These are phyloP conservation scores for Tenthredo distinguenda DNA, from an alignment of 2,888 invertebrate species.

Conservation along the genomic window DNA sequence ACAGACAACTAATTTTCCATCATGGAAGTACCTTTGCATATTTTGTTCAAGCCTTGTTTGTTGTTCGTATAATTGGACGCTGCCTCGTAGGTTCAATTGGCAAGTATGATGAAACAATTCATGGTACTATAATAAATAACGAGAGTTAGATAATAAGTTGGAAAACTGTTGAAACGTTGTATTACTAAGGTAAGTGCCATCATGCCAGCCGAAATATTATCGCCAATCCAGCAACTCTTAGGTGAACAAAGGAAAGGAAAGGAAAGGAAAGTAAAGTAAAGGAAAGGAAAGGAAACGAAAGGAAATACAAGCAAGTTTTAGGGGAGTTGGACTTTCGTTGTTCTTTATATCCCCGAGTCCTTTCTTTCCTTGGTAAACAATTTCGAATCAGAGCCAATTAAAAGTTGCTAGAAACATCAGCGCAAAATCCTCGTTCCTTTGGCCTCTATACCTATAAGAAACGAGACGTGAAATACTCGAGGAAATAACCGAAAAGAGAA, in stretches of 20 bases:
- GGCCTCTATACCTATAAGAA: background rate
- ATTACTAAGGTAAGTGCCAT: conserved; percentile 13
- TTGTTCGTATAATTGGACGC: background rate
- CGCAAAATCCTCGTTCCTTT: background rate
- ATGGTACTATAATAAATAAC: background rate
- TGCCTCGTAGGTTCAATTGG: background rate
- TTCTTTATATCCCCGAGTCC: background rate
- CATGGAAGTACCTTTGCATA: background rate
- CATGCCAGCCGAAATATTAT: background rate
- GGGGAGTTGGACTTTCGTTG: conserved; percentile 14
- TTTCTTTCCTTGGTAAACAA: background rate
- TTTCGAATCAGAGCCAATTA: conserved; percentile 25
- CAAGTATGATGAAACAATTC: background rate
- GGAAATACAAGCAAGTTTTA: background rate
- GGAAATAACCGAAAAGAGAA: background rate
- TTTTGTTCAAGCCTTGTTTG: background rate
- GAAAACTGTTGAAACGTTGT: background rate
- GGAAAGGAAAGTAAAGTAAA: background rate
- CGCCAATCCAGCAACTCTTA: conserved; percentile 1
- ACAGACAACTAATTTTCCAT: background rate
- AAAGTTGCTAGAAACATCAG: conserved; percentile 10
- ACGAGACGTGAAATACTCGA: background rate
- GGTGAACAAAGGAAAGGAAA: background rate
- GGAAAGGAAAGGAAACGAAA: background rate
- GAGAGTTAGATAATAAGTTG: background rate